A percentile compares a stretch with the other conserved stretches of the same genome.
These are phyloP conservation scores for Chrysopa pallens DNA, from an alignment of 1,140 invertebrate species.

Conservation along the genomic window DNA sequence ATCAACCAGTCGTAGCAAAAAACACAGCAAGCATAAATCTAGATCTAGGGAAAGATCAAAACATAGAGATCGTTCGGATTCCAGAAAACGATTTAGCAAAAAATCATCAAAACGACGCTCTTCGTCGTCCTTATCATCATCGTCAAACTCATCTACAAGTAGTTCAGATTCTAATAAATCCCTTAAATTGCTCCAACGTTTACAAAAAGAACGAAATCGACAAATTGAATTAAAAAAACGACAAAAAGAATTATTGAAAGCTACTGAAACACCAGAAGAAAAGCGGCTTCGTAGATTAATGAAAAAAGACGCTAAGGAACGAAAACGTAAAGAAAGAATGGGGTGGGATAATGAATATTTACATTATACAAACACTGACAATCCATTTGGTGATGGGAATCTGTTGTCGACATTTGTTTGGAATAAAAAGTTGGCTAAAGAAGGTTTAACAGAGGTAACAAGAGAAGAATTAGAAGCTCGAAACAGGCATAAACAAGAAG, in stretches of 20 bases:
- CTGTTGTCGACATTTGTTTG: conserved; percentile 88
- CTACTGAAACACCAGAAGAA: conserved; percentile 87
- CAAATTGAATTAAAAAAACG: conserved; percentile 44
- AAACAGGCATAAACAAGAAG: conserved; percentile 73
- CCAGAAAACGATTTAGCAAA: too few relatives aligned
- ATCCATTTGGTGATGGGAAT: conserved; percentile 95
- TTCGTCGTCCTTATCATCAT: too few relatives aligned
- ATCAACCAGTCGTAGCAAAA: too few relatives aligned
- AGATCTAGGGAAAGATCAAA: too few relatives aligned
- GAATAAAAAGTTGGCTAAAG: conserved; percentile 91
- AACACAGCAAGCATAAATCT: too few relatives aligned
- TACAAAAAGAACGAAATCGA: conserved; percentile 50
- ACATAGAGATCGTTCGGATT: too few relatives aligned
- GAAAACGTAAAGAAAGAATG: conserved; percentile 73
- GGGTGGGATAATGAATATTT: conserved; percentile 93
- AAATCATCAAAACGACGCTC: too few relatives aligned
- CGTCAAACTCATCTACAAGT: conserved; percentile 2
- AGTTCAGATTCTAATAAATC: conserved; percentile 33
- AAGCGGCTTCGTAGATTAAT: conserved; percentile 68
- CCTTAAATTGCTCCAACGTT: conserved; percentile 44
- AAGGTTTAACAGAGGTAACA: conserved; percentile 66
- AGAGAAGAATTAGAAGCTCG: conserved; percentile 70
- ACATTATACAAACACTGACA: conserved; percentile 94
- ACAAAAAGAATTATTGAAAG: conserved; percentile 71
- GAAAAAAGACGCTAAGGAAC: conserved; percentile 87